Conservation (phyloP, 2,888 invertebrate genomes). For the Andrena praecox region DNA sequence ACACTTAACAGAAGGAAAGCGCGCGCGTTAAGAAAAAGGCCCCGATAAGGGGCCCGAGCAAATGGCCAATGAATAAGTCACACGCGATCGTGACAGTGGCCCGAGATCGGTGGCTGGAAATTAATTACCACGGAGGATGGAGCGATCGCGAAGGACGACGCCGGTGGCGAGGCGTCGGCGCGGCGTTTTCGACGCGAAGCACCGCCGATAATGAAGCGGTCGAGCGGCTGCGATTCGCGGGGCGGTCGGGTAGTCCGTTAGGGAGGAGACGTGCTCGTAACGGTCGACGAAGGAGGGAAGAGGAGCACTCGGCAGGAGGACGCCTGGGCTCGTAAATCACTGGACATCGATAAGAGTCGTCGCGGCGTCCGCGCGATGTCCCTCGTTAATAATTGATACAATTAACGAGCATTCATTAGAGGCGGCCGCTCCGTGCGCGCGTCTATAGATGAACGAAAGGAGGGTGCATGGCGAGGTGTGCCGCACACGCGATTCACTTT, state of each 20-base stretch:
- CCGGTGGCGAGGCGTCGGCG: constrained; percentile 46
- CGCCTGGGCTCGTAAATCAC: constrained; percentile 79
- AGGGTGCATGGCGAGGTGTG: constrained; percentile 30
- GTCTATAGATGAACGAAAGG: constrained; percentile 32
- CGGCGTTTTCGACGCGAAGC: constrained; percentile 40
- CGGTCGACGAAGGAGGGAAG: constrained; percentile 9
- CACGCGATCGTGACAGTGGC: constrained; percentile 57
- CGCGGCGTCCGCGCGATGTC: constrained; percentile 74
- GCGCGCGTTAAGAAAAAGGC: not conserved
- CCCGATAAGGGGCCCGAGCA: constrained; percentile 42
- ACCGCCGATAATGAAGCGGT: constrained; percentile 67
- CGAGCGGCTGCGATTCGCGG: constrained; percentile 48
- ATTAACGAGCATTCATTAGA: constrained; percentile 82
- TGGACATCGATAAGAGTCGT: constrained; percentile 80
- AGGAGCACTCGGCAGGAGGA: constrained; percentile 45
- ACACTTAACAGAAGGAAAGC: not conserved
- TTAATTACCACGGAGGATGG: constrained; percentile 58
- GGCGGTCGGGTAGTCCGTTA: constrained; percentile 32
- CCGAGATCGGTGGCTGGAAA: constrained; percentile 51
- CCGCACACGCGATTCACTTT: constrained; percentile 63
- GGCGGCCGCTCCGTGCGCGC: constrained; percentile 61
- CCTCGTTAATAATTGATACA: constrained; percentile 83
- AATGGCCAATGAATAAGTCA: constrained; percentile 65
- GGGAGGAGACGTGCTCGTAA: not conserved
- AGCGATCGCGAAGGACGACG: constrained; percentile 29